Conservation (phyloP, 2,113 vertebrate genomes). For the Microtus montanus region DNA sequence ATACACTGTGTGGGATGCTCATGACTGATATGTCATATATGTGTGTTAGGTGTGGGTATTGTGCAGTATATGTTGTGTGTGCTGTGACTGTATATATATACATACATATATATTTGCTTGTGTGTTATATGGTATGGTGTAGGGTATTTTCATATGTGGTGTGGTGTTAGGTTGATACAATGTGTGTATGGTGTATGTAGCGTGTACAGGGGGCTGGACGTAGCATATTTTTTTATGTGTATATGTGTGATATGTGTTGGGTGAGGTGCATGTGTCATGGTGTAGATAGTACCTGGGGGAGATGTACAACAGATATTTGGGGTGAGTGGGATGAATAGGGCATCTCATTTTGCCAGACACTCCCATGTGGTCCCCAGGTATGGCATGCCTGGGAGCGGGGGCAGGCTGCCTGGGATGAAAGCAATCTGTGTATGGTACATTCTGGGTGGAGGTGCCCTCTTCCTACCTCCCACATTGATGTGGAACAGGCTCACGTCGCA, state of each 20-base stretch:
- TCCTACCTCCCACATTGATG: background rate
- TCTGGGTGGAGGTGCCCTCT: background rate
- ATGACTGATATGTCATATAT: background rate
- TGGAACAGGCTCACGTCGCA: background rate
- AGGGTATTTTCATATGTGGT: background rate
- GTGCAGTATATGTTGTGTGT: background rate
- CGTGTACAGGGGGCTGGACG: background rate
- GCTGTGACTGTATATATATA: background rate
- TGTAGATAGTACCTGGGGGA: background rate
- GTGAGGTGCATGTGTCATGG: background rate
- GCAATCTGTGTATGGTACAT: background rate
- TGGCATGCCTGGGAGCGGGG: background rate
- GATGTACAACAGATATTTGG: background rate
- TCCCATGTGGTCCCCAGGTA: background rate
- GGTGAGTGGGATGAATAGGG: no score
- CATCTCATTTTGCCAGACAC: background rate
- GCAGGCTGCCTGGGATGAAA: background rate
- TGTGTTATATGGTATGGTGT: background rate
- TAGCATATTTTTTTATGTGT: background rate
- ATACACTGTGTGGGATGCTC: no score
- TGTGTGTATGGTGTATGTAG: background rate
- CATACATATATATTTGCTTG: background rate
- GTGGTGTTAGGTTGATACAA: background rate
- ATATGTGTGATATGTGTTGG: background rate
- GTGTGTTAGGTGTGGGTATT: background rate